A percentile compares a stretch with the other conserved stretches of the same genome.
Conservation (phyloP, 2,113 vertebrate genomes). For the Ochotona curzoniae region DNA sequence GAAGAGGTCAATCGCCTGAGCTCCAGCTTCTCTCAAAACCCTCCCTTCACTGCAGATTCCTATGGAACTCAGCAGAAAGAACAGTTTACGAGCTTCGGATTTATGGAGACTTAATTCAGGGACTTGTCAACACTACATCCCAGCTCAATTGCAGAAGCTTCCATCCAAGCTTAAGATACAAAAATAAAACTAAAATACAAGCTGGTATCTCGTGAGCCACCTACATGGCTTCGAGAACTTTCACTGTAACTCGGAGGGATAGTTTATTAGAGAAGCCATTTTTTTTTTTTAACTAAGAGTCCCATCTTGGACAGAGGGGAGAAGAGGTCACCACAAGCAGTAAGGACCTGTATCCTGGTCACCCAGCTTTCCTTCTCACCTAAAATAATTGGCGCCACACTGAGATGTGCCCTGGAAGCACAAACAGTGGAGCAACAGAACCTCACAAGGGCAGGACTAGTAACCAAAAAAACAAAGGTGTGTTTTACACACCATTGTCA, state of each 20-base stretch:
- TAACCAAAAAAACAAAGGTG: background rate
- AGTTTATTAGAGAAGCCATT: background rate
- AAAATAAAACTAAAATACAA: constrained; percentile 66
- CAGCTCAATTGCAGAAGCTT: constrained; percentile 52
- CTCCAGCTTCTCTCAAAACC: background rate
- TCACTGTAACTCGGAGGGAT: background rate
- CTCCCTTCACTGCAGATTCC: background rate
- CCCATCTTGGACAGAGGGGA: background rate
- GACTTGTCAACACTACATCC: constrained; percentile 47
- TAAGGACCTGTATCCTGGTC: background rate
- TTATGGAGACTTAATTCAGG: constrained; percentile 51
- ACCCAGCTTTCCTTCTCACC: background rate
- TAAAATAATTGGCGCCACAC: background rate
- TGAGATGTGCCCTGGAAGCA: background rate
- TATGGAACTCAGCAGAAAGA: constrained; percentile 37
- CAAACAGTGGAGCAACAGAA: background rate
- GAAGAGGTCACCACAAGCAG: background rate
- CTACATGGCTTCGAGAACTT: background rate
- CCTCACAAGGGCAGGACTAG: background rate
- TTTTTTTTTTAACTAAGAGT: background rate
- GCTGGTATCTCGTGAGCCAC: background rate
- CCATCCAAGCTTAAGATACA: constrained; percentile 72
- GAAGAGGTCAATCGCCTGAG: background rate
- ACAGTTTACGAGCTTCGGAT: constrained; percentile 35
- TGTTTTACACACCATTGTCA: background rate